Conservation (phyloP, 2,888 invertebrate genomes). For the Automeris io region DNA sequence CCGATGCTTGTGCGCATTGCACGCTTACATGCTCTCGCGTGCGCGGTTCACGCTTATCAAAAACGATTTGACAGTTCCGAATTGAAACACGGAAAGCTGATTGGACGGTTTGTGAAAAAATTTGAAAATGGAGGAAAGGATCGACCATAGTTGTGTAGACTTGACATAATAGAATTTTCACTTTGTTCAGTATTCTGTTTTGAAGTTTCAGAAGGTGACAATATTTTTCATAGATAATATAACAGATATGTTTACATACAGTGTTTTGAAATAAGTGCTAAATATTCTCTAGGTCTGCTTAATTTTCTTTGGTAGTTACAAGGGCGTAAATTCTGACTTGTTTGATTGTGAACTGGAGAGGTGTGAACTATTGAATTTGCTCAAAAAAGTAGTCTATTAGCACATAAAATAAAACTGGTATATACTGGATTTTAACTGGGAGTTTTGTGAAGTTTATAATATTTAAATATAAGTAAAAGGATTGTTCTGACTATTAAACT, state of each 20-base stretch:
- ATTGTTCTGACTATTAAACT: constrained; percentile 17
- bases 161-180: constrained; percentile 26
- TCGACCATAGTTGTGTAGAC: constrained; percentile 39
- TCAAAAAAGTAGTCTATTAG: constrained; percentile 31
- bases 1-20: constrained; percentile 69
- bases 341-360: constrained; percentile 57
- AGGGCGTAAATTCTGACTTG: constrained; percentile 65
- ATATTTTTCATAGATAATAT: constrained; percentile 4
- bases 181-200: constrained; percentile 8
- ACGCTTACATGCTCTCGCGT: constrained; percentile 62
- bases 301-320: constrained; percentile 61
- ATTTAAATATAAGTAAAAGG: constrained; percentile 15
- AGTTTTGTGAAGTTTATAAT: constrained; percentile 1
- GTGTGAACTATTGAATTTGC: constrained; percentile 44
- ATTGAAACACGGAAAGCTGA: constrained; percentile 37
- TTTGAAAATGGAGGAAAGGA: constrained; percentile 53
- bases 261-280: constrained; percentile 65
- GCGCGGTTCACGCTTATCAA: constrained; percentile 47
- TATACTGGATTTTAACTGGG: background rate
- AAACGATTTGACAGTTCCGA: constrained; percentile 52
- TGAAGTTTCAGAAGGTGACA: constrained; percentile 10
- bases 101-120: constrained; percentile 17
- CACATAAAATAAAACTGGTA: constrained; percentile 10
- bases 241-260: constrained; percentile 32
- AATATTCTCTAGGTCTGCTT: constrained; percentile 57